Evolutionary conservation across 2,888 invertebrate genomes (phyloP).

Genomic region (Andrena marginata): DNA sequence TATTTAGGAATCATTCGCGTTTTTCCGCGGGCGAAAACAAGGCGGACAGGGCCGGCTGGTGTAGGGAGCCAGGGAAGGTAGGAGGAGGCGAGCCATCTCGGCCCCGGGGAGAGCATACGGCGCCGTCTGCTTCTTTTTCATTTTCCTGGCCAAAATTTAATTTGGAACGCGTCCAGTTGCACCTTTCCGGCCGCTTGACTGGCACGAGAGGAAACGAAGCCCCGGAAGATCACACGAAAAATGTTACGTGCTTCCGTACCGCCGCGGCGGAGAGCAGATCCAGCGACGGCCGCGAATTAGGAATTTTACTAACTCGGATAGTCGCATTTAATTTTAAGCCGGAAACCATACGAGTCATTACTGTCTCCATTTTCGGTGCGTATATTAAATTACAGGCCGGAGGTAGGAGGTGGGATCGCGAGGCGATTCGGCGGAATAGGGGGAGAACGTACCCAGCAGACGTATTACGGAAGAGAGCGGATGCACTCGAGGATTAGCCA

Average conservation of each 20-base stretch:
- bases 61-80: background rate
- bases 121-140: conserved; percentile 73
- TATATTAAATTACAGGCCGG: conserved; percentile 83
- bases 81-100: conserved; percentile 19
- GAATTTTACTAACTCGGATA: conserved; percentile 85
- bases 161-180: conserved; percentile 83
- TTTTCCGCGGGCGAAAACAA: conserved; percentile 23
- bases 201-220: conserved; percentile 82
- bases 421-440: conserved; percentile 62
- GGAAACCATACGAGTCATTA: conserved; percentile 84
- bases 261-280: conserved; percentile 63
- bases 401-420: conserved; percentile 64
- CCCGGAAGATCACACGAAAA: conserved; percentile 84
- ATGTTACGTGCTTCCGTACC: conserved; percentile 77
- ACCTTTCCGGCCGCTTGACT: conserved; percentile 75
- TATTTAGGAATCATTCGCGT: conserved; percentile 60
- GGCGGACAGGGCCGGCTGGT: background rate
- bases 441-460: conserved; percentile 62
- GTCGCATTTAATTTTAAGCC: conserved; percentile 85
- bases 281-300: conserved; percentile 81
- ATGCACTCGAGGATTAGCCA: conserved; percentile 78
- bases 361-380: conserved; percentile 83
- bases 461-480: conserved; percentile 74
- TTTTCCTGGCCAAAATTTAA: conserved; percentile 80
- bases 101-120: conserved; percentile 36